Evolutionary conservation across 1,140 invertebrate species (phyloP), one percentile per base, ranked within the genome.

Genomic region (Brachionus calyciflorus): DNA sequence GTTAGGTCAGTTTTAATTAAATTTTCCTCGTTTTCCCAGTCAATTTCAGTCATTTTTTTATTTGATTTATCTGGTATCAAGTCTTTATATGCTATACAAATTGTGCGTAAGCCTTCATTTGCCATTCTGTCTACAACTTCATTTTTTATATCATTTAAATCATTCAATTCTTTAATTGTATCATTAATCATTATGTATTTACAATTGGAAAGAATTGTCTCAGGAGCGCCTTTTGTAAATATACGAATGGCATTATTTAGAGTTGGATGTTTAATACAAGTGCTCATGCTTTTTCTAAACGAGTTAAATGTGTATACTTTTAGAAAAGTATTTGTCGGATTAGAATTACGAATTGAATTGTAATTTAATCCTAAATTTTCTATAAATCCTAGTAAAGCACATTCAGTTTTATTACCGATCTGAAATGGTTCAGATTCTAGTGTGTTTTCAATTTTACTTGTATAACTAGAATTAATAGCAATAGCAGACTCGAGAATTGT

Each of bases 111-210:
- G 30, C 96, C 96, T 86, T 99, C 93, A 82, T 91, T 93, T 77
- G 97, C 97, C 96, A 99, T 99, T 37, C 95, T 96, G 84, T 99
- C 96, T 82, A 99, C 98, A n/a, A 99, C 94, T 84, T 93, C 92
- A 78, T 90, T 89, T 75, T 99, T 91, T 69, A 99, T 87, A 77
- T 92, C 88, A 78, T 49, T 49, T 17, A 49, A n/a, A 49, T 49
- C 46, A 17, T n/a, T 49, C 7, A 49, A 17, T 49, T 49, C 46
- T 49, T 49, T 49, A n/a, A 49, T 49, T 4, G 12, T n/a, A 12
- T 49, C 33, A n/a, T n/a, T 14, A 30, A 48, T n/a, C 9, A 30
- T 48, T 1, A 26, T 24, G 7, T 33, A 51, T 70, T 51, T 46
- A 26, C 60, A 65, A 40, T 70, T 48, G 88, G 94, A 94, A 86